Evolutionary conservation across 2,797 vertebrate species (phyloP).

Genomic region (Oceanodroma leucorhoa): DNA sequence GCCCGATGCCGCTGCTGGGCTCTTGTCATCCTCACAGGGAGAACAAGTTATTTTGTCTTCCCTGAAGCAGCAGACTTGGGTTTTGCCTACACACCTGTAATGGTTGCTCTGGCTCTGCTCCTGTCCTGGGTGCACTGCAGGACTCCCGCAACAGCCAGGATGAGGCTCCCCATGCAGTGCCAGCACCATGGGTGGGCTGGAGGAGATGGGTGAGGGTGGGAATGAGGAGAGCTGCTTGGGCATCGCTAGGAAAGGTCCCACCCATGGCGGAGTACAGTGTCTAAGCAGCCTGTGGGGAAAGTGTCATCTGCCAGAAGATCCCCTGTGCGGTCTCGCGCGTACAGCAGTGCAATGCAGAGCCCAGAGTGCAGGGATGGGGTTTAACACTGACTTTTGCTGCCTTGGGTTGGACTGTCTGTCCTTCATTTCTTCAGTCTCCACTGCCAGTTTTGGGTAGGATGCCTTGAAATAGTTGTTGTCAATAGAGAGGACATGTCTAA

Average conservation of each 20-base stretch:
- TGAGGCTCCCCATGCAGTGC: neutral
- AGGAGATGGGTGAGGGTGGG: neutral
- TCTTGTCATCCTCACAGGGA: neutral
- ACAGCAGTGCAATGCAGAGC: neutral
- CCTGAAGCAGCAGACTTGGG: neutral
- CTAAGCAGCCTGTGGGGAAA: neutral
- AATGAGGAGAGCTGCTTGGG: neutral
- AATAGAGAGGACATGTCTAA: neutral
- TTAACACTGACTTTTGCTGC: neutral
- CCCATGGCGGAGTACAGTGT: accelerated
- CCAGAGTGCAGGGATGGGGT: neutral
- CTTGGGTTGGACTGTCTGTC: neutral
- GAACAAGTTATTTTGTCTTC: neutral
- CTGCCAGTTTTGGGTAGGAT: neutral
- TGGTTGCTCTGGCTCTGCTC: neutral
- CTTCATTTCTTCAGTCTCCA: neutral
- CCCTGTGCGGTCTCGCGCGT: accelerated
- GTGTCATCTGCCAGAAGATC: neutral
- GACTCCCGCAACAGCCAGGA: neutral
- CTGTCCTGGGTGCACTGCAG: neutral
- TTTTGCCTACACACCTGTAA: neutral
- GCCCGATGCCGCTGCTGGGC: neutral
- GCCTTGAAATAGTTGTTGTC: neutral
- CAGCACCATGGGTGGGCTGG: neutral
- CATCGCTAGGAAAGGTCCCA: neutral